A percentile compares a stretch with the other conserved stretches of the same genome.
phyloP scores from a whole-genome alignment of 2,888 invertebrate genomes.

The Dioctria linearis region DNA sequence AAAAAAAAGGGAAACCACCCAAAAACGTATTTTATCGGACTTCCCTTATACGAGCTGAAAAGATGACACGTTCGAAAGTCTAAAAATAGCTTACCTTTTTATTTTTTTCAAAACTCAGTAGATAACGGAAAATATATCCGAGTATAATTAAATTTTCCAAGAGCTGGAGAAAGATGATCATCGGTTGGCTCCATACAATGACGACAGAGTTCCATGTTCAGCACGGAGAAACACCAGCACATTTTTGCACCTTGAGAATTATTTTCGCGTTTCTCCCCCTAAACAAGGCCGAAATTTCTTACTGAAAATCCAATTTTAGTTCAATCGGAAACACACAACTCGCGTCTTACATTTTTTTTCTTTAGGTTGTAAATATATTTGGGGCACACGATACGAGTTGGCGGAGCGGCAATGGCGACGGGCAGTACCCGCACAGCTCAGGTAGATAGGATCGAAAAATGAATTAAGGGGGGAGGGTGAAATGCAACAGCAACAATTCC shows the following conservation, averaged over 20 bases:
- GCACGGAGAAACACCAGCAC: too few species aligned
- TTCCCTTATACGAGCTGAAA: background rate
- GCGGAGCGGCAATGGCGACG: too few species aligned
- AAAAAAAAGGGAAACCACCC: background rate
- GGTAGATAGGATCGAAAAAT: too few species aligned
- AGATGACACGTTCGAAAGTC: conserved; percentile 18
- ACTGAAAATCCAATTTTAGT: conserved; percentile 13
- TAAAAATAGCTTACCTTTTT: conserved; percentile 38
- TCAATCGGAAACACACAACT: conserved; percentile 3
- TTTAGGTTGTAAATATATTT: background rate
- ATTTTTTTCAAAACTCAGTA: conserved; percentile 10
- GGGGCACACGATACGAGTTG: background rate
- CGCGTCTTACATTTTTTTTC: background rate
- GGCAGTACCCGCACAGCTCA: too few species aligned
- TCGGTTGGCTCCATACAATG: too few species aligned
- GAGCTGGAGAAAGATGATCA: too few species aligned
- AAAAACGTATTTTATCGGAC: conserved; percentile 25
- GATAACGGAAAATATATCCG: too few species aligned
- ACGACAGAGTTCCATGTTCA: too few species aligned
- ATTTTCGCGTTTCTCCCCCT: background rate
- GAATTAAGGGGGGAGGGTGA: too few species aligned
- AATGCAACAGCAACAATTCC: too few species aligned
- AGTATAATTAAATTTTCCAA: too few species aligned
- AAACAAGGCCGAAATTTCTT: background rate
- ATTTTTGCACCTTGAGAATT: background rate